phyloP scores from a whole-genome alignment of 2,888 invertebrate genomes.

The Drosophila nr. medialis region DNA sequence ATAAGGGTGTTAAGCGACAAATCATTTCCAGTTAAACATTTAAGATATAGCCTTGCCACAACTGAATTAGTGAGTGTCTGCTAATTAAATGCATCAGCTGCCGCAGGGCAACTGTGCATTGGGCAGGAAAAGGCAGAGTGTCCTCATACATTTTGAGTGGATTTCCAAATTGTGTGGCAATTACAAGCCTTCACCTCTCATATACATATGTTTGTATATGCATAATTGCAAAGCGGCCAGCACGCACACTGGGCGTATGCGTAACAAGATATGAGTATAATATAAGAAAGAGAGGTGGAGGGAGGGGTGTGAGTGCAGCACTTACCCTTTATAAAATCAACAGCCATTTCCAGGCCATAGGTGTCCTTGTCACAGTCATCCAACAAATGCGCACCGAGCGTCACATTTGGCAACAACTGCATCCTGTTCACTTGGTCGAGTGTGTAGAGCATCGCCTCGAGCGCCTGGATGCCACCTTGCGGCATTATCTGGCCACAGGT shows the following conservation, averaged over 20 bases:
- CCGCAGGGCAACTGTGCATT: background rate
- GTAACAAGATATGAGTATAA: background rate
- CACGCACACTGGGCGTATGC: background rate
- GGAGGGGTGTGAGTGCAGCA: constrained; percentile 21
- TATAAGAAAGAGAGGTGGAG: background rate
- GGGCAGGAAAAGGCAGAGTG: background rate
- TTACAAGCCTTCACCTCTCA: background rate
- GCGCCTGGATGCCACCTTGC: constrained; percentile 94
- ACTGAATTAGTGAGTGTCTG: constrained; percentile 10
- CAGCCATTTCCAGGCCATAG: constrained; percentile 97
- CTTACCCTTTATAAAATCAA: constrained; percentile 98
- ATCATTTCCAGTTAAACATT: background rate
- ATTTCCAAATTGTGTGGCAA: too few relatives aligned
- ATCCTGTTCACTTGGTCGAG: constrained; percentile 91
- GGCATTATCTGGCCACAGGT: constrained; percentile 98
- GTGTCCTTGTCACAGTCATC: constrained; percentile 99
- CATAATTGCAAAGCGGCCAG: constrained; percentile 15
- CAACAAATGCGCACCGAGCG: constrained; percentile 93
- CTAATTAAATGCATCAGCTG: constrained; percentile 35
- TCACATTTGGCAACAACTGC: constrained; percentile 90
- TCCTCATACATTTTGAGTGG: constrained; percentile 29
- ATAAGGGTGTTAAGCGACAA: background rate
- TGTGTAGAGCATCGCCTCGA: constrained; percentile 97
- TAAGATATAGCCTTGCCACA: background rate
- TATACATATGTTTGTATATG: constrained; percentile 32